Evolutionary conservation across 2,797 vertebrate species (phyloP).

Genomic region (Pempheris klunzingeri): DNA sequence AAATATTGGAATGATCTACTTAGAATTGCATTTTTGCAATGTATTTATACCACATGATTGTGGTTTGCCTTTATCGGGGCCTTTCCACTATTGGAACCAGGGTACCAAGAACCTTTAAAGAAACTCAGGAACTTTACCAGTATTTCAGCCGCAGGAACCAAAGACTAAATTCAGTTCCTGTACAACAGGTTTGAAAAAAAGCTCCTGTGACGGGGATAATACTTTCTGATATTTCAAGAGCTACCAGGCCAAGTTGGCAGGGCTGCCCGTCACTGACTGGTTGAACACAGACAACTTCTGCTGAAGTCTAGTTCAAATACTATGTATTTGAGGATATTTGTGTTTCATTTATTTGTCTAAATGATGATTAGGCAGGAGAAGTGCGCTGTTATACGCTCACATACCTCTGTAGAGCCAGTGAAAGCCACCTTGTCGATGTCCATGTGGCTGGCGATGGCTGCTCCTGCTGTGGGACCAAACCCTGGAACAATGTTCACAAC

Average conservation of each 20-base stretch:
- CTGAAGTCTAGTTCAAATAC: background rate
- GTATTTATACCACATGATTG: background rate
- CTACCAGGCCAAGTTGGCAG: background rate
- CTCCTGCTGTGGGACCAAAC: conserved; percentile 93
- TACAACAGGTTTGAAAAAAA: background rate
- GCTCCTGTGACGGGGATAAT: background rate
- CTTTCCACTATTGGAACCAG: too few relatives aligned
- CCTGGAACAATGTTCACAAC: conserved; percentile 97
- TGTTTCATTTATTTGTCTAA: background rate
- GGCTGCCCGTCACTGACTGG: too few relatives aligned
- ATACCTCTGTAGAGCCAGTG: conserved; percentile 94
- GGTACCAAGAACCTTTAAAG: background rate
- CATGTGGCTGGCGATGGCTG: conserved; percentile 92
- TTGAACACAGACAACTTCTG: background rate
- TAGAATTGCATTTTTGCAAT: background rate
- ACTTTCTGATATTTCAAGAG: background rate
- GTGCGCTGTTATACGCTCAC: background rate
- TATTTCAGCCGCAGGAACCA: background rate
- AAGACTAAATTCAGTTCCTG: background rate
- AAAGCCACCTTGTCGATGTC: conserved; percentile 95
- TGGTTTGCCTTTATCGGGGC: too few relatives aligned
- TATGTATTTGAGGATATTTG: background rate
- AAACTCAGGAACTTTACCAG: too few relatives aligned
- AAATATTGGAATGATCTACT: too few relatives aligned
- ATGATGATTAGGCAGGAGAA: background rate